Evolutionary conservation across 2,113 vertebrate species (phyloP).

Genomic region (Raphicerus campestris): DNA sequence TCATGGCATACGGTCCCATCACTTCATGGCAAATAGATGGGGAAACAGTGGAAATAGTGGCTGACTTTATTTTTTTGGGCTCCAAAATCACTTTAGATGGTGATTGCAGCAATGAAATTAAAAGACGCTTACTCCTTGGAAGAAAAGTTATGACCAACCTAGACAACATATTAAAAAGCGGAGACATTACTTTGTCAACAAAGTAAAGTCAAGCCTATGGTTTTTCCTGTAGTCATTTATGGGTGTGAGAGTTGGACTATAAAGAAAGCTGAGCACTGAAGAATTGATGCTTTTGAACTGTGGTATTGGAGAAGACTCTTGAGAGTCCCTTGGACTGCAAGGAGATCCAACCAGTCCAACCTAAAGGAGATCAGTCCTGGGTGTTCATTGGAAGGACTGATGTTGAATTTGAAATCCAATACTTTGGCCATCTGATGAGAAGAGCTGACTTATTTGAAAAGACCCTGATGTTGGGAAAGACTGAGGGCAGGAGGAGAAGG

Average conservation of each 20-base stretch:
- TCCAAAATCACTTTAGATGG: neutral
- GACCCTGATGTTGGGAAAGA: neutral
- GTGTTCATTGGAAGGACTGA: neutral
- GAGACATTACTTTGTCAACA: neutral
- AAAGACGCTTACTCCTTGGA: neutral
- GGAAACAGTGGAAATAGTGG: neutral
- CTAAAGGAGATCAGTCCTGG: neutral
- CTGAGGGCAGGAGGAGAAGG: neutral
- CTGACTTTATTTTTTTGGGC: neutral
- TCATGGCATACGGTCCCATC: rapidly evolving
- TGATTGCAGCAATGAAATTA: neutral
- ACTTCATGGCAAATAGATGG: neutral
- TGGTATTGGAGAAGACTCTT: neutral
- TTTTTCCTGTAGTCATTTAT: neutral
- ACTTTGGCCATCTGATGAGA: neutral
- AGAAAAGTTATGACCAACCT: neutral
- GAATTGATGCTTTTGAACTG: neutral
- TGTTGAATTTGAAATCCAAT: neutral
- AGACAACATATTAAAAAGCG: neutral
- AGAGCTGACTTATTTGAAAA: neutral
- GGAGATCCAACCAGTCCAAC: neutral
- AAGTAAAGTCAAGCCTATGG: neutral
- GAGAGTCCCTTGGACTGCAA: neutral
- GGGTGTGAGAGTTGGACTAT: neutral
- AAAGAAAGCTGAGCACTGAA: rapidly evolving